Percentiles rank a stretch among this genome's conserved stretches.
Evolutionary conservation across 2,888 invertebrate genomes (phyloP).

Genomic region (Hirtodrosophila cameraria): DNA sequence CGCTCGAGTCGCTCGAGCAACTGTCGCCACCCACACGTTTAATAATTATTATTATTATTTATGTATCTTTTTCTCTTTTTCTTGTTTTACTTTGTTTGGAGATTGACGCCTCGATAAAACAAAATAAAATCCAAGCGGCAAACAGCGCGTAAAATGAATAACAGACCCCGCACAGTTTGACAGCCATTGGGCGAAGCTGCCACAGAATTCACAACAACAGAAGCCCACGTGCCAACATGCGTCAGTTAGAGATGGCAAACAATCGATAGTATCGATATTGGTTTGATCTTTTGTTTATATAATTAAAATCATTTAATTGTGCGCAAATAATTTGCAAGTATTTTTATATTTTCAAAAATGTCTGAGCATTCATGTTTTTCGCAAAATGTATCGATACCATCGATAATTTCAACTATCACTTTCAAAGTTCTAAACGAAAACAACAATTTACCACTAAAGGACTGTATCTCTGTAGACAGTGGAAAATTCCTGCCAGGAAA

Average conservation of each 20-base stretch:
- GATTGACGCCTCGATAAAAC: constrained; percentile 69
- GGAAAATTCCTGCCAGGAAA: too few species aligned
- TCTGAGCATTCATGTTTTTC: not conserved
- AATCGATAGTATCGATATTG: too few species aligned
- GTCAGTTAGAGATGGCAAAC: too few species aligned
- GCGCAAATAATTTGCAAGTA: too few species aligned
- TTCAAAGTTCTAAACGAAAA: too few species aligned
- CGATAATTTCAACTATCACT: too few species aligned
- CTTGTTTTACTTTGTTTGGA: constrained; percentile 41
- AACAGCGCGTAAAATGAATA: constrained; percentile 50
- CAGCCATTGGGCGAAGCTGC: constrained; percentile 35
- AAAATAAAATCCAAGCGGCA: constrained; percentile 36
- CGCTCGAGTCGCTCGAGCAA: constrained; percentile 27
- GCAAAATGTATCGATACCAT: too few species aligned
- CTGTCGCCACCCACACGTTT: constrained; percentile 48
- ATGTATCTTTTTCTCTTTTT: constrained; percentile 4
- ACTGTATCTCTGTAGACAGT: too few species aligned
- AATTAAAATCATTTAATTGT: too few species aligned
- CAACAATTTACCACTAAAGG: too few species aligned
- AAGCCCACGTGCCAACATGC: constrained; percentile 40
- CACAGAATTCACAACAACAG: constrained; percentile 40
- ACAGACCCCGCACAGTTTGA: constrained; percentile 45
- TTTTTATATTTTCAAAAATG: too few species aligned
- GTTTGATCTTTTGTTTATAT: too few species aligned
- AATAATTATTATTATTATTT: constrained; percentile 60